Evolutionary conservation across 2,888 invertebrate species (phyloP).

Genomic region (Papilio elwesi): DNA sequence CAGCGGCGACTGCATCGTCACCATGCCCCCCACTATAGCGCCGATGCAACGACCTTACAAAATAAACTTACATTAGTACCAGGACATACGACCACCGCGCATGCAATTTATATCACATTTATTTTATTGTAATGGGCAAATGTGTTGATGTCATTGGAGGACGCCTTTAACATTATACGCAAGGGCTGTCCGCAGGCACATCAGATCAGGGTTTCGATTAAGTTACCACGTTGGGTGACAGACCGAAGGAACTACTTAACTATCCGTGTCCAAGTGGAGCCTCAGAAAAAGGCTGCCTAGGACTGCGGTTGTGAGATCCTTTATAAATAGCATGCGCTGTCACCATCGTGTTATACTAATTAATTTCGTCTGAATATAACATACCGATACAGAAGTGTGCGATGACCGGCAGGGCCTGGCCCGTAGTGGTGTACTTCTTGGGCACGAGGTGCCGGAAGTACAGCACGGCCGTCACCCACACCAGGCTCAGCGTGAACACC

Average conservation of each 20-base stretch:
- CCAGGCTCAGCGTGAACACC: slow-evolving; percentile 89
- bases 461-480: slow-evolving; percentile 91
- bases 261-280: too few relatives aligned
- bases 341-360: too few relatives aligned
- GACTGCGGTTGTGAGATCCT: too few relatives aligned
- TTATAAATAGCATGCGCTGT: too few relatives aligned
- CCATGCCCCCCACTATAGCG: slow-evolving; percentile 85
- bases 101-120: not conserved
- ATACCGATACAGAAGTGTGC: slow-evolving; percentile 89
- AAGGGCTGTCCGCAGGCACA: too few relatives aligned
- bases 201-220: too few relatives aligned
- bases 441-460: slow-evolving; percentile 93
- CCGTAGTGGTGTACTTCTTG: slow-evolving; percentile 89
- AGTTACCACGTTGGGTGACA: too few relatives aligned
- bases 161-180: too few relatives aligned
- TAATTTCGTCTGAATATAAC: slow-evolving; percentile 29
- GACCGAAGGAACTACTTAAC: too few relatives aligned
- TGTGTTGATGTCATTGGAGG: too few relatives aligned
- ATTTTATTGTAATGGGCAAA: too few relatives aligned
- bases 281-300: too few relatives aligned
- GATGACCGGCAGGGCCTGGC: slow-evolving; percentile 90
- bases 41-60: slow-evolving; percentile 88
- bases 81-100: not conserved
- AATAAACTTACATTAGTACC: not conserved
- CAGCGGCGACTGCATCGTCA: slow-evolving; percentile 73